A percentile compares a stretch with the other conserved stretches of the same genome.
Conservation (phyloP, 2,888 invertebrate genomes). For the Dyspetes luteomarginatus region DNA sequence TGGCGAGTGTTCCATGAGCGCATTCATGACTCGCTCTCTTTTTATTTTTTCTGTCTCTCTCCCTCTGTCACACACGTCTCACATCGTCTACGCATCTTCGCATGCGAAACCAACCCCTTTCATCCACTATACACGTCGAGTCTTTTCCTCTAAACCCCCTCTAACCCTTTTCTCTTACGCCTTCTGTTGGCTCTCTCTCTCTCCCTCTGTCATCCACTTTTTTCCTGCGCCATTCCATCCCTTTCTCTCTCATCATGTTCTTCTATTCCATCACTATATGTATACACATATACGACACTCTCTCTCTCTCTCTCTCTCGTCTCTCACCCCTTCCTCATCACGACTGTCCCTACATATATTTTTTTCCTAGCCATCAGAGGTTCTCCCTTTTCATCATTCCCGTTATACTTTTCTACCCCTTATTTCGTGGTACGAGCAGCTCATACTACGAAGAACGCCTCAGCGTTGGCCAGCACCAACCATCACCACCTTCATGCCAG, state of each 20-base stretch:
- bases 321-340: conserved; percentile 27
- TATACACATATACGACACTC: conserved; percentile 26
- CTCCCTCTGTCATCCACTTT: conserved; percentile 57
- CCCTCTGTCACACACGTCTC: conserved; percentile 31
- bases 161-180: conserved; percentile 70
- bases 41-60: conserved; percentile 34
- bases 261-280: conserved; percentile 50
- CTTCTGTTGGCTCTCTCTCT: conserved; percentile 42
- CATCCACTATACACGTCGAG: conserved; percentile 68
- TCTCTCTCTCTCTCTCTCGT: too few relatives aligned
- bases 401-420: conserved; percentile 38
- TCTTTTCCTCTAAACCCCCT: conserved; percentile 72
- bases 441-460: not conserved
- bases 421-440: conserved; percentile 30
- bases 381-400: conserved; percentile 61
- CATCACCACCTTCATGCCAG: conserved; percentile 44
- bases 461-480: conserved; percentile 10
- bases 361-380: conserved; percentile 54
- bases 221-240: conserved; percentile 28
- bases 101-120: conserved; percentile 73
- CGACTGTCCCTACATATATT: conserved; percentile 26
- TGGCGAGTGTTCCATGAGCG: conserved; percentile 77
- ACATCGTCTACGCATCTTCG: conserved; percentile 80
- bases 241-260: conserved; percentile 38
- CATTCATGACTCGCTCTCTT: conserved; percentile 40